Base-by-base conservation (phyloP, 1,140 invertebrate genomes). In the Ceratoteleas bidentatus region DNA sequence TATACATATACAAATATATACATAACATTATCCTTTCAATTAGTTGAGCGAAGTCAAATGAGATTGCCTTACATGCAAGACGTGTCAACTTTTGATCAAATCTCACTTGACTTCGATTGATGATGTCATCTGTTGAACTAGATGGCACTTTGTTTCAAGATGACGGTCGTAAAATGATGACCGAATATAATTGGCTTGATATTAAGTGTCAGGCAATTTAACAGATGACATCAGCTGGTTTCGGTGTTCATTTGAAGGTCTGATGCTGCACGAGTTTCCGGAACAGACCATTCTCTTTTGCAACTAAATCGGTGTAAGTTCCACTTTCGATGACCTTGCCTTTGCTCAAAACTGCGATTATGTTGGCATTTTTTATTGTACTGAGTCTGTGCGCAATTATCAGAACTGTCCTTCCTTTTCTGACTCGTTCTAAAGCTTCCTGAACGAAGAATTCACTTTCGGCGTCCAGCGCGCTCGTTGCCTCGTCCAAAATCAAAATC, bases 361-460 rank as follows among this genome's bases (percentile, higher is more conserved):
- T 92, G 90, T 98, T 94, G 0, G 97, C 97, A 86, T 97, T 96
- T 85, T 96, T 95, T 73, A 99, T 97, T 0, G 98, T 99, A 81
- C 97, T 98, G 7, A 99, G 91, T 61, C 98, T 93, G 87, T 99
- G 98, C 9, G 98, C 98, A 80, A 99, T 98, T 0, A 97, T 97
- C 5, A 99, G 89, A 0, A 98, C 96, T 0, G 98, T 99, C 52
- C 97, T 93, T 15, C 96, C 96, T 91, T 95, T 94, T 54, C 96
- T 94, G 2, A 97, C 95, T 54, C 94, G 92, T 84, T 98, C 97
- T 15, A 98, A 89, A 6, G 97, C 96, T 86, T 96, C 95, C 86
- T 97, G 96, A 3, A 98, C 96, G 83, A 97, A 92, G 86, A 94
- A 94, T 91, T 99, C 98, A 7, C 97, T 98, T 85, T 97, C 96